phyloP scores from a whole-genome alignment of 2,888 invertebrate genomes.

The Pristionchus maxplancki region DNA sequence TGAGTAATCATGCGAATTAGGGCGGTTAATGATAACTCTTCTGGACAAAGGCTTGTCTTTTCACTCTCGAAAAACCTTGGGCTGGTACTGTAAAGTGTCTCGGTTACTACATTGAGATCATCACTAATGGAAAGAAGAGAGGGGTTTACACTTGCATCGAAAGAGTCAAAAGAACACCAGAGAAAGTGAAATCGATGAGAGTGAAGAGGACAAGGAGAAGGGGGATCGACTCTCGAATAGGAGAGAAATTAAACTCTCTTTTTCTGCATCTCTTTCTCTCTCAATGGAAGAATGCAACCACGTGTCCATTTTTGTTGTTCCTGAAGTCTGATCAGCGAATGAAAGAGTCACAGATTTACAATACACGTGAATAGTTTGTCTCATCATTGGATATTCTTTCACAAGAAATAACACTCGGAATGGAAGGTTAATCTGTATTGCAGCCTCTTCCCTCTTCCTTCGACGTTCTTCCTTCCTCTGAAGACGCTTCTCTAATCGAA shows the following conservation, averaged over 20 bases:
- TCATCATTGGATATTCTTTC: no score
- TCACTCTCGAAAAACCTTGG: slow-evolving; percentile 30
- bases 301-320: not conserved
- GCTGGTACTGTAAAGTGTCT: not conserved
- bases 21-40: not conserved
- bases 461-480: not conserved
- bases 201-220: not conserved
- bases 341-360: no score
- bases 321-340: not conserved
- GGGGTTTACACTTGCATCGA: slow-evolving; percentile 36
- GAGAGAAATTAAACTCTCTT: not conserved
- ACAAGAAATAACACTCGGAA: no score
- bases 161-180: slow-evolving; percentile 12
- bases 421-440: not conserved
- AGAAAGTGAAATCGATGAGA: slow-evolving; percentile 38
- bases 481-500: not conserved
- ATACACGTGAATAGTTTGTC: no score
- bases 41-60: not conserved
- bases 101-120: not conserved
- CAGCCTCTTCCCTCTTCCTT: slow-evolving; percentile 6
- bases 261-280: not conserved
- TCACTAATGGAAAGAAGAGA: not conserved
- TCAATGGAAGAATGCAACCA: not conserved
- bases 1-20: not conserved
- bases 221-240: slow-evolving; percentile 1